Conservation (phyloP, 37 sponge, comb jelly and placozoan species). For the Aplysina aerophoba region DNA sequence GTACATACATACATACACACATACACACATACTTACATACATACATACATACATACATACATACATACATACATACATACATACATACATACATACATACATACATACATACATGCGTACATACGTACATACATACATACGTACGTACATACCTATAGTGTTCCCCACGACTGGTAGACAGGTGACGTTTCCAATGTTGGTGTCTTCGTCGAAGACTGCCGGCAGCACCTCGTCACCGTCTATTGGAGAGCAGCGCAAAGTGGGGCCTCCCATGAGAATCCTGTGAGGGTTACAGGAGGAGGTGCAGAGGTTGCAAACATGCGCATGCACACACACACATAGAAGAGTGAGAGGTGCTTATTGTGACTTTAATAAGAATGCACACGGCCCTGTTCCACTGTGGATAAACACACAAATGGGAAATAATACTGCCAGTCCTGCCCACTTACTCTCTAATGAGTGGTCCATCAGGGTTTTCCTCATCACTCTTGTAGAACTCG, state of each 20-base stretch:
- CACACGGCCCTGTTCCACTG: no score
- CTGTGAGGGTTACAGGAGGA: no score
- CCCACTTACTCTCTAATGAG: slow-evolving; percentile 15
- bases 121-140: neutral
- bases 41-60: no score
- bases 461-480: slow-evolving; percentile 32
- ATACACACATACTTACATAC: no score
- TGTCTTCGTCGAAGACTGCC: neutral
- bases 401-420: neutral
- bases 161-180: slow-evolving; percentile 33
- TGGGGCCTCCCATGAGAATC: no score
- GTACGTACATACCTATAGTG: slow-evolving; percentile 24
- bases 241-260: no score
- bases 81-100: slow-evolving; percentile 15
- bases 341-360: no score
- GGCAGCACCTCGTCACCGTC: neutral
- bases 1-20: neutral
- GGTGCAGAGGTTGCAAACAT: no score
- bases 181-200: slow-evolving; percentile 32
- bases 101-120: neutral
- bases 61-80: slow-evolving; percentile 19
- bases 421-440: no score
- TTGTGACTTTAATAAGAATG: no score
- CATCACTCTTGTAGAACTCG: slow-evolving; percentile 19
- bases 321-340: no score